phyloP scores from a whole-genome alignment of 2,113 vertebrate genomes.

The Mormyrus lacerda region DNA sequence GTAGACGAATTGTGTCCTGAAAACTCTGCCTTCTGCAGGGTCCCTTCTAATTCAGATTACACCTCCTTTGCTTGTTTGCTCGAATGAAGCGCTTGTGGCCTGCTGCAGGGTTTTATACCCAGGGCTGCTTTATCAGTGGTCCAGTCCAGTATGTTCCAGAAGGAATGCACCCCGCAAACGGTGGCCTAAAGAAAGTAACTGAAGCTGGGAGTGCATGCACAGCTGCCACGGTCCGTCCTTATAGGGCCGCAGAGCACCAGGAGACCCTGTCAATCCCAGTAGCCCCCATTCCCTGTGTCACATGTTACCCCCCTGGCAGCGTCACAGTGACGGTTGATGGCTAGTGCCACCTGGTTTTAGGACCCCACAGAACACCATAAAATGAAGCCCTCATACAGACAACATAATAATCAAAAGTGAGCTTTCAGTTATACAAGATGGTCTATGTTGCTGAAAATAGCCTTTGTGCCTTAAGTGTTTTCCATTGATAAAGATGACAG shows the following conservation, averaged over 20 bases:
- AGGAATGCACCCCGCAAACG: constrained; percentile 37
- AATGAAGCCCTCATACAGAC: background rate
- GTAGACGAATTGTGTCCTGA: background rate
- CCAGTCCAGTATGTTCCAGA: constrained; percentile 64
- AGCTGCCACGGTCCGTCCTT: constrained; percentile 56
- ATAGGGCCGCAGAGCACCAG: constrained; percentile 61
- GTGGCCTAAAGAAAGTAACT: constrained; percentile 25
- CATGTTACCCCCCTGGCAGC: background rate
- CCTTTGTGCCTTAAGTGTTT: background rate
- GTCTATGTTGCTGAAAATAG: background rate
- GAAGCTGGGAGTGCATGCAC: constrained; percentile 16
- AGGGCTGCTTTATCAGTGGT: constrained; percentile 51
- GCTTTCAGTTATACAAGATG: background rate
- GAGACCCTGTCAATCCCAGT: constrained; percentile 60
- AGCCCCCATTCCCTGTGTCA: background rate
- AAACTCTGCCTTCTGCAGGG: background rate
- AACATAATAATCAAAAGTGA: background rate
- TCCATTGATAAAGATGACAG: background rate
- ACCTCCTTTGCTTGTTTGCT: constrained; percentile 20
- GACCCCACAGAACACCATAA: background rate
- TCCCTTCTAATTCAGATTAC: background rate
- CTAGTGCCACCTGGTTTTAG: background rate
- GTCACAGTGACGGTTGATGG: background rate
- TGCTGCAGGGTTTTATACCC: constrained; percentile 56
- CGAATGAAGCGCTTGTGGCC: constrained; percentile 12